Conservation (phyloP, 2,113 vertebrate genomes). For the human (Homo sapiens) region GRCh38 chr5:176232501-176233000, state of each 20-base stretch:
- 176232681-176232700: slow-evolving; percentile 19
- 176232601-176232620: not conserved
- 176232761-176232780: not conserved
- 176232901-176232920: not conserved
- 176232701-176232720: slow-evolving; percentile 19
- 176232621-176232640: not conserved
- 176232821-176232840: slow-evolving; percentile 6
- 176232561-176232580: not conserved
- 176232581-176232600: not conserved
- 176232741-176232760: not conserved
- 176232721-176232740: slow-evolving; percentile 28
- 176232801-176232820: slow-evolving; percentile 32
- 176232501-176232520: not conserved
- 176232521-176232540: not conserved
- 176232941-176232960: too few relatives aligned
- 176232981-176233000: not conserved
- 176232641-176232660: not conserved
- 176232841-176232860: not conserved
- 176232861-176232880: not conserved
- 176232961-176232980: not conserved
- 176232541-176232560: not conserved
- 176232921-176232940: too few relatives aligned
- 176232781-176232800: slow-evolving; percentile 23
- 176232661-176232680: not conserved
- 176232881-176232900: not conserved